phyloP scores from a whole-genome alignment of 2,113 vertebrate species.

The Rhea americana region DNA sequence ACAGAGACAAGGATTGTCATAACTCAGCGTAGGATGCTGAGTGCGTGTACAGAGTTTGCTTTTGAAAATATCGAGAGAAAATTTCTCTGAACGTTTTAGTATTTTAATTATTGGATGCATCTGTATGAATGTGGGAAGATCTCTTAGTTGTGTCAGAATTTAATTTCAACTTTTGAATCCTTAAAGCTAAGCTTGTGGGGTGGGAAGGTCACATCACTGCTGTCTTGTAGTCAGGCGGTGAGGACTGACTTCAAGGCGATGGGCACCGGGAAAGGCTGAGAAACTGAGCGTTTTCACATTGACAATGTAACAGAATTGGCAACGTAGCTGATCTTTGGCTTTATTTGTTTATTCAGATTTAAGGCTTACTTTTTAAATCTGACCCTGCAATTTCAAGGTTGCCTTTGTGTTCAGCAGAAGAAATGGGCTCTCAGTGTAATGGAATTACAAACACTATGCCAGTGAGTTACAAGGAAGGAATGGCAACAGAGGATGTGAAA shows the following conservation, averaged over 20 bases:
- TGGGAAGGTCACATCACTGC: background rate
- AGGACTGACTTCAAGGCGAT: background rate
- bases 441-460: background rate
- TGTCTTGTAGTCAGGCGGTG: background rate
- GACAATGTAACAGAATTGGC: background rate
- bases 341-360: background rate
- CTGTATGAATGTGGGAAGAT: rapidly evolving
- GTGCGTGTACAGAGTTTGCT: background rate
- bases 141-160: background rate
- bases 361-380: background rate
- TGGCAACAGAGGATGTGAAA: background rate
- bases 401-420: background rate
- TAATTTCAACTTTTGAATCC: background rate
- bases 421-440: background rate
- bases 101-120: background rate
- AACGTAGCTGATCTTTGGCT: background rate
- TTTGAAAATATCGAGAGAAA: background rate
- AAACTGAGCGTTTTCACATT: background rate
- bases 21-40: background rate
- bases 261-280: background rate
- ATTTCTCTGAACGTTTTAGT: background rate
- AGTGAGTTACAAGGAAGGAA: constrained; percentile 30
- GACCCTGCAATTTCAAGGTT: background rate
- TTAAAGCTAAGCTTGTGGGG: background rate
- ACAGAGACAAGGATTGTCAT: background rate